phyloP scores from a whole-genome alignment of 2,888 invertebrate species.

The Dasypolia templi region DNA sequence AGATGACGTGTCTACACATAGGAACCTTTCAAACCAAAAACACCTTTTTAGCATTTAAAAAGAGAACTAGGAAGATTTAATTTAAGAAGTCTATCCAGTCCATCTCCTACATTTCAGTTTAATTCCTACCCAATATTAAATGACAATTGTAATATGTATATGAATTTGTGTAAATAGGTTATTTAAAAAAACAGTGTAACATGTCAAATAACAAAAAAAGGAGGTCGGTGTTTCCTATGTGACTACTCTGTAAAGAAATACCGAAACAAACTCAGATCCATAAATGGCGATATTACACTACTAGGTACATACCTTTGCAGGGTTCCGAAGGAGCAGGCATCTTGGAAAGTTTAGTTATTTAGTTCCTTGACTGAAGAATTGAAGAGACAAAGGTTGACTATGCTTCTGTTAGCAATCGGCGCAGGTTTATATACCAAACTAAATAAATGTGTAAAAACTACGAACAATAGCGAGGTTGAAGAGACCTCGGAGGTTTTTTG shows the following conservation, averaged over 20 bases:
- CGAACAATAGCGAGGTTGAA: conserved; percentile 72
- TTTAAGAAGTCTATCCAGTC: not conserved
- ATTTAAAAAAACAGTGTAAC: too few relatives aligned
- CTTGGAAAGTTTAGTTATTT: conserved; percentile 59
- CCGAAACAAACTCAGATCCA: too few relatives aligned
- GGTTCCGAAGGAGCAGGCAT: conserved; percentile 91
- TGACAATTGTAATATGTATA: too few relatives aligned
- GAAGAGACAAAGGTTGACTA: conserved; percentile 54
- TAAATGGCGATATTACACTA: not conserved
- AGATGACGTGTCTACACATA: not conserved
- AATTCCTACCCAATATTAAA: not conserved
- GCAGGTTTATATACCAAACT: conserved; percentile 68
- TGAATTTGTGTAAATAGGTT: too few relatives aligned
- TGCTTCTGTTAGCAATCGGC: conserved; percentile 45
- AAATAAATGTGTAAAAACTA: conserved; percentile 71
- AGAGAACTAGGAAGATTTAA: not conserved
- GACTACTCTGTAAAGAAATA: too few relatives aligned
- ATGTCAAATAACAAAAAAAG: too few relatives aligned
- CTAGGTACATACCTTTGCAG: conserved; percentile 87
- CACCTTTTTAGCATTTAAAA: not conserved
- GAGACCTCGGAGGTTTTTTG: conserved; percentile 73
- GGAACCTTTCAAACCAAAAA: too few relatives aligned
- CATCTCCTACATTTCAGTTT: not conserved
- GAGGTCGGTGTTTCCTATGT: not conserved
- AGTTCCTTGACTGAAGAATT: conserved; percentile 25